These are phyloP conservation scores for Centropristis striata DNA, from an alignment of 2,113 vertebrate genomes.

Conservation along the genomic window DNA sequence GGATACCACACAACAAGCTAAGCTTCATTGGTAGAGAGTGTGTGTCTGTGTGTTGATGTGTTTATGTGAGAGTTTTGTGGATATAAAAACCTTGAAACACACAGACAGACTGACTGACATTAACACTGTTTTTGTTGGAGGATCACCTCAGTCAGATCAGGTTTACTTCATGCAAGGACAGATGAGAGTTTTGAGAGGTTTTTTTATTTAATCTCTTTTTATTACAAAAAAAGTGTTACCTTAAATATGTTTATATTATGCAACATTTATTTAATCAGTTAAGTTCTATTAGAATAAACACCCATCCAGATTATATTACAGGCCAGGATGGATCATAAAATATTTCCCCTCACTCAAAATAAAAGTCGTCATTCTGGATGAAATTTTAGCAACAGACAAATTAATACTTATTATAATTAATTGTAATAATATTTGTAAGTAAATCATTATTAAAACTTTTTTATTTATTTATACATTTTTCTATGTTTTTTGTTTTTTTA, in stretches of 20 bases:
- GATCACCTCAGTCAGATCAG: too few species aligned
- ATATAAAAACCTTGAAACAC: conserved; percentile 12
- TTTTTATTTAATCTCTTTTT: too few species aligned
- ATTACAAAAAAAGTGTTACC: too few species aligned
- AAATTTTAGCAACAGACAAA: too few species aligned
- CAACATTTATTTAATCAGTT: background rate
- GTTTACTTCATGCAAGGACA: background rate
- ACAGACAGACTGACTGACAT: conserved; percentile 6
- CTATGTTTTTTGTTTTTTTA: too few species aligned
- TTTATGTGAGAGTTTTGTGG: conserved; percentile 37
- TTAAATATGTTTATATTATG: background rate
- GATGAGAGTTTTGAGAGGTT: too few species aligned
- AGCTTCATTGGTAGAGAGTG: conserved; percentile 29
- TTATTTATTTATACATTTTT: too few species aligned
- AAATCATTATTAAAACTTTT: too few species aligned
- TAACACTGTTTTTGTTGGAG: background rate
- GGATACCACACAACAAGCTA: conserved; percentile 56
- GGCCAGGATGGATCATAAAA: too few species aligned
- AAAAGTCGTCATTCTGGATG: background rate
- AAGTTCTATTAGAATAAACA: background rate
- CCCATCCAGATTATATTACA: background rate
- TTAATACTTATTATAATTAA: too few species aligned
- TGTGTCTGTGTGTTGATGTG: conserved; percentile 38
- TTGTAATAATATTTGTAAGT: too few species aligned
- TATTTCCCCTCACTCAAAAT: background rate